Evolutionary conservation across 2,797 vertebrate species (phyloP), one percentile per base, ranked within the genome.

Genomic region (Glossophaga mutica): DNA sequence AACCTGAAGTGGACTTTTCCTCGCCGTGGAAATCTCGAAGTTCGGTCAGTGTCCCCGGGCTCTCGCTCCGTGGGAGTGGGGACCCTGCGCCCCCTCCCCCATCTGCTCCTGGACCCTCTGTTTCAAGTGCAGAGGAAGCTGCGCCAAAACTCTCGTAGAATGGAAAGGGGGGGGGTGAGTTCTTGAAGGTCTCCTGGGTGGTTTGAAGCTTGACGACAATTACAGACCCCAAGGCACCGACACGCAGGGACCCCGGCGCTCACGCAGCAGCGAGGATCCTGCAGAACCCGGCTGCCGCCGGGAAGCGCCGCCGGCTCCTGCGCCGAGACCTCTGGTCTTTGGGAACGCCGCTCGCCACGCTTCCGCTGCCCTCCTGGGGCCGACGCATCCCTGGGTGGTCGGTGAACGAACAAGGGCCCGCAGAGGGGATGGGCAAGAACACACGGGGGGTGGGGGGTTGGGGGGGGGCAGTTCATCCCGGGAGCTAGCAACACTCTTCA

Each of bases 391-490:
- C 12, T 57, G 22, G n/a, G 22, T 0, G 46, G 15, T 15, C 8
- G 22, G 9, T 1, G 18, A 44, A 18, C 1, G 15, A 29, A 21
- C 1, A 1, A 12, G 10, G n/a, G 1, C 4, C 70, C 0, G 2
- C 12, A 1, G 0, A 0, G 37, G 29, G 22, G 74, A 29, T 0
- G 0, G 44, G 32, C 5, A 7, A 11, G 32, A 9, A 11, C 1
- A 5, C 14, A 14, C 0, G 9, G 39, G 26, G 19, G 15, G 39
- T 0, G 0, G 12, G n/a, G n/a, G n/a, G n/a, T n/a, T n/a, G 2
- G 9, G 6, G 2, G 55, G 62, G 14, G 14, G n/a, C 0, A 1
- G 79, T 39, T 37, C 2, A 4, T 14, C 9, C 4, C 3, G 29
- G n/a, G 5, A 32, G 15, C n/a, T 4, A 22, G 55, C 50, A 37